phyloP scores from a whole-genome alignment of 2,113 vertebrate species.

The Sceloporus undulatus region DNA sequence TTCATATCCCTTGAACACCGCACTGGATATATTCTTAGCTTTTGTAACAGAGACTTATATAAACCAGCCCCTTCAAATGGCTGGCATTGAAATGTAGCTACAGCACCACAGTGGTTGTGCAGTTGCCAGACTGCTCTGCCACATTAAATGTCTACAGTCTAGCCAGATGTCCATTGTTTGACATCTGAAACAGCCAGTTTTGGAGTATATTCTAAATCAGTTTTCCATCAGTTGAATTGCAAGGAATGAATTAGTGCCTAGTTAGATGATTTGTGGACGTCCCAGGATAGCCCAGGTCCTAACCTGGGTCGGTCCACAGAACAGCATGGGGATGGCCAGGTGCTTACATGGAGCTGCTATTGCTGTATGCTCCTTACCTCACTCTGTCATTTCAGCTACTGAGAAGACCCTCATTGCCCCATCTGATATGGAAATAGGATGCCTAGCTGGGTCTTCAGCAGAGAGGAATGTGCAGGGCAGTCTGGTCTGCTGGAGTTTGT shows the following conservation, averaged over 20 bases:
- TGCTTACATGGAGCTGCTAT: too few species aligned
- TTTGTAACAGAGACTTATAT: conserved; percentile 33
- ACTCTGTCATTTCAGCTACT: too few species aligned
- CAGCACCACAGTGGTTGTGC: conserved; percentile 30
- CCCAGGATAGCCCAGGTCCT: too few species aligned
- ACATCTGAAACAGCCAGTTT: conserved; percentile 41
- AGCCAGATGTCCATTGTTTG: conserved; percentile 54
- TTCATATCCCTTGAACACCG: conserved; percentile 30
- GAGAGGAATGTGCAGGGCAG: too few species aligned
- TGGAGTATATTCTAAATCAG: conserved; percentile 36
- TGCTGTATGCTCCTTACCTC: too few species aligned
- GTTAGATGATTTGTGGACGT: background rate
- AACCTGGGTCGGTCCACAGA: too few species aligned
- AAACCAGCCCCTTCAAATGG: conserved; percentile 51
- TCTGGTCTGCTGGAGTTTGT: too few species aligned
- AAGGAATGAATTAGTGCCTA: background rate
- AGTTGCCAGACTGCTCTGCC: conserved; percentile 47
- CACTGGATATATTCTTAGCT: conserved; percentile 51
- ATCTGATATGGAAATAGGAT: too few species aligned
- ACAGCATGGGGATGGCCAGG: too few species aligned
- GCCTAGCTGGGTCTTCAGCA: too few species aligned
- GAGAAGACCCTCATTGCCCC: too few species aligned
- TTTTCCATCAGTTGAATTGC: conserved; percentile 21
- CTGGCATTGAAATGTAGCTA: conserved; percentile 57
- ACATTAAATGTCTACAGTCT: conserved; percentile 44